phyloP scores from a whole-genome alignment of 2,797 vertebrate species.

The Bufotes viridis region DNA sequence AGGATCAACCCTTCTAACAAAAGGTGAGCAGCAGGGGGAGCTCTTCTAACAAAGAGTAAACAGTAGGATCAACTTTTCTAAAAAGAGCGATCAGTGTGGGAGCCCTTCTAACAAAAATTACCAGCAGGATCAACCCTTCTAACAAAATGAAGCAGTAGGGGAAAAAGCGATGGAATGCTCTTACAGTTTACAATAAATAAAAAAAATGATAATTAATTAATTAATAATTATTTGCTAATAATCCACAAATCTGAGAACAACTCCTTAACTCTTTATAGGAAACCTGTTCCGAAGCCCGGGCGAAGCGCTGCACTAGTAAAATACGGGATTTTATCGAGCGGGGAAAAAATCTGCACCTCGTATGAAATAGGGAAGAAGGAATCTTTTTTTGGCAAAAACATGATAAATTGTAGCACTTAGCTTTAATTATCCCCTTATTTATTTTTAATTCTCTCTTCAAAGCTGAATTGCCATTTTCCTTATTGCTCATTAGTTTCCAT shows the following conservation, averaged over 20 bases:
- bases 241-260: background rate
- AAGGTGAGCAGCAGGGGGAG: no score
- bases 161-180: background rate
- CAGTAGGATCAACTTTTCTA: no score
- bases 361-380: background rate
- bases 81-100: no score
- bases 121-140: no score
- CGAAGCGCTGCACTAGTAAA: background rate
- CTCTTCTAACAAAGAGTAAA: no score
- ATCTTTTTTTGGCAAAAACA: background rate
- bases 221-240: background rate
- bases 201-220: background rate
- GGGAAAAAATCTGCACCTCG: background rate
- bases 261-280: background rate
- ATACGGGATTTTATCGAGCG: background rate
- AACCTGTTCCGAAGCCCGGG: background rate
- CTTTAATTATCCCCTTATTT: constrained; percentile 23
- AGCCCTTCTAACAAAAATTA: no score
- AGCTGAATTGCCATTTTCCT: constrained; percentile 33
- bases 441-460: constrained; percentile 30
- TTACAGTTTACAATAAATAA: background rate
- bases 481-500: constrained; percentile 38
- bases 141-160: no score
- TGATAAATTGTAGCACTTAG: constrained; percentile 1
- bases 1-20: no score